Evolutionary conservation across 64 coral and sea anemone species (phyloP).

Genomic region (Porites lutea): DNA sequence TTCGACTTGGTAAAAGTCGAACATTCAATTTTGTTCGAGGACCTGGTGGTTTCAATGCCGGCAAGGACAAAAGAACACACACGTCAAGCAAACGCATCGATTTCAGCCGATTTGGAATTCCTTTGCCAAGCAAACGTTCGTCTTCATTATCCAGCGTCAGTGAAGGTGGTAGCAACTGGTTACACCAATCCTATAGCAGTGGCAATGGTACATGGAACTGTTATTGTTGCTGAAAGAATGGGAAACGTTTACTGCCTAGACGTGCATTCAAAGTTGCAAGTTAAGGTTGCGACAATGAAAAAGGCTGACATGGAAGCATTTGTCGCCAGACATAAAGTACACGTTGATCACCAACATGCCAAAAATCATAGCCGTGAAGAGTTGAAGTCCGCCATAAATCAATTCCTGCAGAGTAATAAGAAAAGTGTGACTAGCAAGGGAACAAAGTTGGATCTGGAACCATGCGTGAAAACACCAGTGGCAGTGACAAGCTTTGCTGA

Average conservation of each 20-base stretch:
- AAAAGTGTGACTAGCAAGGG: slow-evolving; percentile 54
- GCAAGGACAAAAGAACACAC: slow-evolving; percentile 42
- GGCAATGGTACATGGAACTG: slow-evolving; percentile 66
- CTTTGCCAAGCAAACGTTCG: slow-evolving; percentile 69
- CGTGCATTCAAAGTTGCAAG: slow-evolving; percentile 33
- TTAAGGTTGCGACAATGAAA: slow-evolving; percentile 30
- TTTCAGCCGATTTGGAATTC: slow-evolving; percentile 71
- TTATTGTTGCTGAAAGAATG: slow-evolving; percentile 37
- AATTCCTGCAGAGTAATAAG: slow-evolving; percentile 47
- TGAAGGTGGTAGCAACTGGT: slow-evolving; percentile 43
- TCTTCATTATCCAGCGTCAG: slow-evolving; percentile 64
- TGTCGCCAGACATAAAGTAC: slow-evolving; percentile 36
- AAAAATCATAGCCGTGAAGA: slow-evolving; percentile 32
- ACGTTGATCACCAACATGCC: not conserved
- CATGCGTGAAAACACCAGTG: slow-evolving; percentile 34
- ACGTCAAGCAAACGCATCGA: slow-evolving; percentile 52
- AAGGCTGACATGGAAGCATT: slow-evolving; percentile 46
- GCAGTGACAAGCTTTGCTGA: slow-evolving; percentile 57
- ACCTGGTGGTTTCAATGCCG: slow-evolving; percentile 62
- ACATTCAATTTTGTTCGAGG: slow-evolving; percentile 73
- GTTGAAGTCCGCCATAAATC: slow-evolving; percentile 71
- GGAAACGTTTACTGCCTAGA: slow-evolving; percentile 38
- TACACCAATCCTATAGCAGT: slow-evolving; percentile 67
- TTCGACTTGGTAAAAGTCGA: slow-evolving; percentile 69
- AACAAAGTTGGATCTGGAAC: slow-evolving; percentile 54